Base-by-base conservation (phyloP, 2,888 invertebrate species). In the Aspidiotus destructor region DNA sequence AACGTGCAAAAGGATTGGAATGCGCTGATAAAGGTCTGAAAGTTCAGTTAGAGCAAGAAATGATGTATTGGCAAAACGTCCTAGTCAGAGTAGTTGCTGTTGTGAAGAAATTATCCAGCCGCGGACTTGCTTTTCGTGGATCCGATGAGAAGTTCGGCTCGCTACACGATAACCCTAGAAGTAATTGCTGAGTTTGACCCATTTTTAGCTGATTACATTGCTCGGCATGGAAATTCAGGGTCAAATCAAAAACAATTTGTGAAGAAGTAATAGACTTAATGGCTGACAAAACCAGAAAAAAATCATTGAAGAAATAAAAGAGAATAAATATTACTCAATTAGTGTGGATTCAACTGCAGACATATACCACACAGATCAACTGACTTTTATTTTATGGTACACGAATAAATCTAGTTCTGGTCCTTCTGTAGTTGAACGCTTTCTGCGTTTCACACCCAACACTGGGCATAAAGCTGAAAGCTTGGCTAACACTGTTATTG, bases 11-110 rank as follows among this genome's bases (percentile, higher is more conserved):
- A 10, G 11, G 10, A 9, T 11, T 48, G 48, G 48, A 48, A 10
- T 11, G 11, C 48, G 11, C 48, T 48, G 48, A 48, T 10, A 10
- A 10, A 48, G 10, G 11, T 48, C 10, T 10, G 11, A 9, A 48
- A 48, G 9, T 10, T 11, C 11, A 10, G 48, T 11, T 68, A 28
- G 42, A 71, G n/a, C n/a, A n/a, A n/a, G n/a, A n/a, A n/a, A n/a
- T n/a, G n/a, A n/a, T n/a, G n/a, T 73, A 73, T 70, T 73, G 73
- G 72, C 68, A 70, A 17, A 70, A 71, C 68, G 70, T 72, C 11
- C 69, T 73, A 15, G 68, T 58, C 54, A 65, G 68, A 68, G 70
- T 73, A 53, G 70, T 73, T 9, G 72, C 69, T 71, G 71, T 72
- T n/a, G 71, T 73, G 3, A 72, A 70, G 68, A 72, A 70, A 72